phyloP scores from a whole-genome alignment of 2,888 invertebrate genomes.

The Drosophila setosimentum region DNA sequence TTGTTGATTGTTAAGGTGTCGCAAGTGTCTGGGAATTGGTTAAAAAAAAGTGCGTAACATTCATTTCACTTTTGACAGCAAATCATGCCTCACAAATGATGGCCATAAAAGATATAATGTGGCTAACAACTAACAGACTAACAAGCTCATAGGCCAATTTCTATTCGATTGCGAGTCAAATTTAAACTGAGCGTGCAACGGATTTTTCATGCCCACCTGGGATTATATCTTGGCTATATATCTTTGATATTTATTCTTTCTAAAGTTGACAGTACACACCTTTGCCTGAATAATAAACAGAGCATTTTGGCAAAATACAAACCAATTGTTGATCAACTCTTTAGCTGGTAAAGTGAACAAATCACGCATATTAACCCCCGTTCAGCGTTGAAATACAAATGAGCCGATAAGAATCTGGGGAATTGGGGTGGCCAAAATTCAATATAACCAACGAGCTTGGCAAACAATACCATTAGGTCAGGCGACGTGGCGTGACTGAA shows the following conservation, averaged over 20 bases:
- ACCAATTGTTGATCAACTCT: constrained; percentile 20
- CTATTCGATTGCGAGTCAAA: neutral
- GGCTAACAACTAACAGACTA: neutral
- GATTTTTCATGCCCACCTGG: neutral
- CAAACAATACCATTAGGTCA: constrained; percentile 56
- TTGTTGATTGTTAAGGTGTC: constrained; percentile 27
- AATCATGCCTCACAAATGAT: constrained; percentile 15
- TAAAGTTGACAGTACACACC: neutral
- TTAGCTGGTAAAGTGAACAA: constrained; percentile 30
- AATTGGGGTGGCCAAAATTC: constrained; percentile 12
- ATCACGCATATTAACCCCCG: constrained; percentile 26
- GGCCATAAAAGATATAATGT: neutral
- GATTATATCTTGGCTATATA: neutral
- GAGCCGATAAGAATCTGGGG: constrained; percentile 44
- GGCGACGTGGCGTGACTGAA: constrained; percentile 66
- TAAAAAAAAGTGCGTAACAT: constrained; percentile 22
- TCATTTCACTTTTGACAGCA: constrained; percentile 12
- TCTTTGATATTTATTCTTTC: neutral
- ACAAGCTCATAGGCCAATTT: no score
- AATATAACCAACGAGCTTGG: constrained; percentile 21
- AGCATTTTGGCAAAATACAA: constrained; percentile 14
- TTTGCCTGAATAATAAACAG: constrained; percentile 16
- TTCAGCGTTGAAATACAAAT: constrained; percentile 29
- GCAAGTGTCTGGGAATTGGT: constrained; percentile 30
- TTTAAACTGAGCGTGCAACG: neutral